A percentile compares a stretch with the other conserved stretches of the same genome.
Evolutionary conservation across 2,797 vertebrate species (phyloP).

Genomic region (Hoplostethus atlanticus): DNA sequence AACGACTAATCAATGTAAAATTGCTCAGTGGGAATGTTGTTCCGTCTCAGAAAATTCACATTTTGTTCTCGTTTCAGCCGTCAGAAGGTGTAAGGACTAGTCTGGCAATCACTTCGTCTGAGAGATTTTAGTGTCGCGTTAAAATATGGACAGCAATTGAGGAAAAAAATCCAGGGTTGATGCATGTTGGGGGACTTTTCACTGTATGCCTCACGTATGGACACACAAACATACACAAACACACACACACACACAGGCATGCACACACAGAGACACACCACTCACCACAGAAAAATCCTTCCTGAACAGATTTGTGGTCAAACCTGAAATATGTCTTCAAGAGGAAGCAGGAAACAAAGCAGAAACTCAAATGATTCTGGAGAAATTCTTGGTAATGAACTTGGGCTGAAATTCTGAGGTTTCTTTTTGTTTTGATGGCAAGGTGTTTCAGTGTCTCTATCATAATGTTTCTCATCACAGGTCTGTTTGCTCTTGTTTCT

Average conservation of each 20-base stretch:
- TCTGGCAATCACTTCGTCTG: too few species aligned
- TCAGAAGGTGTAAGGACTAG: background rate
- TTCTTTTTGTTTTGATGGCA: background rate
- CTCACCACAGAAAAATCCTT: conserved; percentile 19
- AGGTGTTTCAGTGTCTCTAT: background rate
- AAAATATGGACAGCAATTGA: background rate
- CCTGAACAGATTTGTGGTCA: conserved; percentile 43
- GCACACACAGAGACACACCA: background rate
- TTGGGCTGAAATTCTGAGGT: background rate
- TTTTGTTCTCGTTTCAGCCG: background rate
- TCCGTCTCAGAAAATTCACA: background rate
- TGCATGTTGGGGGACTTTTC: background rate
- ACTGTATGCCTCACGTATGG: background rate
- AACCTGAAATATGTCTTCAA: conserved; percentile 66
- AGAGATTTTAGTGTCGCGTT: background rate
- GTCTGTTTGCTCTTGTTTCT: conserved; percentile 1
- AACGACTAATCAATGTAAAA: too few species aligned
- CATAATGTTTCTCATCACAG: background rate
- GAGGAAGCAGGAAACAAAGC: conserved; percentile 57
- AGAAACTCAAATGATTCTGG: conserved; percentile 4
- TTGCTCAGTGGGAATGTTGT: too few species aligned
- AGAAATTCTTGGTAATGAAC: conserved; percentile 6
- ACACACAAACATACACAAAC: background rate
- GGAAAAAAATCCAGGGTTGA: background rate
- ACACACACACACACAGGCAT: conserved; percentile 17